Evolutionary conservation across 2,113 vertebrate species (phyloP).

Genomic region (Oryzias woworae): DNA sequence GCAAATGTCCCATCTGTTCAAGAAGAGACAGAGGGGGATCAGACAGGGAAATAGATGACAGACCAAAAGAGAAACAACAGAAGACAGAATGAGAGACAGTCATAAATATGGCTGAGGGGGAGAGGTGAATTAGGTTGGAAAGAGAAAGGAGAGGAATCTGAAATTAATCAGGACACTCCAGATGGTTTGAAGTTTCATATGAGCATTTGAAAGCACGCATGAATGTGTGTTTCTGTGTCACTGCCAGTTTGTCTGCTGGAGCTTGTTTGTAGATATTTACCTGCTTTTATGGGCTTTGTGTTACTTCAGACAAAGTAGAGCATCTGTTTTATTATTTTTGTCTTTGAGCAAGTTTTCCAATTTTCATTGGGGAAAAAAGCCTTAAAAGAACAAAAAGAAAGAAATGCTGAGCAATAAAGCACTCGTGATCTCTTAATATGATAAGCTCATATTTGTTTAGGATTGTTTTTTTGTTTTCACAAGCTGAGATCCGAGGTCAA

Average conservation of each 20-base stretch:
- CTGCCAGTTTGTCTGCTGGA: conserved; percentile 34
- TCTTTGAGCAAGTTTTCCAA: conserved; percentile 17
- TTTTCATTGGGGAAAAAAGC: conserved; percentile 21
- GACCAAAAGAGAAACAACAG: conserved; percentile 44
- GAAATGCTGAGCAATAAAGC: neutral
- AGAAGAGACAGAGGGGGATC: conserved; percentile 28
- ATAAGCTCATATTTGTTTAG: neutral
- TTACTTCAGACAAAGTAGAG: conserved; percentile 44
- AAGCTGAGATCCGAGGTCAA: conserved; percentile 48
- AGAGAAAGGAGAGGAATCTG: conserved; percentile 61
- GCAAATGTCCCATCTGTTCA: conserved; percentile 66
- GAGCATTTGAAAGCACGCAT: conserved; percentile 4
- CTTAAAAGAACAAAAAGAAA: conserved; percentile 1
- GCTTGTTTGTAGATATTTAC: conserved; percentile 42
- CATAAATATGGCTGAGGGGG: conserved; percentile 53
- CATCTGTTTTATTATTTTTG: conserved; percentile 48
- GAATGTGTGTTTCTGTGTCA: conserved; percentile 16
- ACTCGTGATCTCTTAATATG: neutral
- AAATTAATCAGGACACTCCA: conserved; percentile 71
- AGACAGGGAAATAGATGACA: conserved; percentile 28
- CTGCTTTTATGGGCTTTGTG: conserved; percentile 30
- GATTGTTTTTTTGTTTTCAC: neutral
- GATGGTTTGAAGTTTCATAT: conserved; percentile 59
- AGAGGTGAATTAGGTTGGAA: conserved; percentile 71
- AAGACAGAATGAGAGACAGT: conserved; percentile 45